Percentiles rank a stretch among this genome's conserved stretches.
Conservation (phyloP, 1,140 invertebrate genomes). For the Drosophila elegans region DNA sequence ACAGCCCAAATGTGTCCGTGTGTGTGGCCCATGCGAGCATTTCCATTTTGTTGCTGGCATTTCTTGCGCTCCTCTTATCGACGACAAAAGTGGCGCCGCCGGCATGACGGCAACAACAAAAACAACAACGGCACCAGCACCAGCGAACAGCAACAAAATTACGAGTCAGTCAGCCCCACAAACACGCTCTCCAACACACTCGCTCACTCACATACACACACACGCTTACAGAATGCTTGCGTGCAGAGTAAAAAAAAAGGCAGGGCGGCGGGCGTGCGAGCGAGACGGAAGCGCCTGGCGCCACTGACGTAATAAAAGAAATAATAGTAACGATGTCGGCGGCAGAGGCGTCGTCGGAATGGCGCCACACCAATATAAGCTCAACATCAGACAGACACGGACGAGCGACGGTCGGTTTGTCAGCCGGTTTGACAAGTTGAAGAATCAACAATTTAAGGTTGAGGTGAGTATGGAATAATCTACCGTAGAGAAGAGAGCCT, state of each 20-base stretch:
- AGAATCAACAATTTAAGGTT: slow-evolving; percentile 83
- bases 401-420: slow-evolving; percentile 70
- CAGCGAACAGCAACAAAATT: slow-evolving; percentile 35
- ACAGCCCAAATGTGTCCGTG: slow-evolving; percentile 43
- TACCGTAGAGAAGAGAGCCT: slow-evolving; percentile 26
- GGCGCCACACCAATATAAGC: slow-evolving; percentile 84
- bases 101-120: slow-evolving; percentile 70
- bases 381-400: slow-evolving; percentile 80
- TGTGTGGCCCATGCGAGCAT: slow-evolving; percentile 70
- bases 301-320: slow-evolving; percentile 85
- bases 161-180: slow-evolving; percentile 53
- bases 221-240: slow-evolving; percentile 66
- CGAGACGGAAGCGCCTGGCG: slow-evolving; percentile 76
- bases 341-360: slow-evolving; percentile 71
- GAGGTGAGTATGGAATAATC: slow-evolving; percentile 68
- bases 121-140: slow-evolving; percentile 24
- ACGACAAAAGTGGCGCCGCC: slow-evolving; percentile 78
- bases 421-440: slow-evolving; percentile 82
- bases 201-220: slow-evolving; percentile 17
- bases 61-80: slow-evolving; percentile 81
- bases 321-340: slow-evolving; percentile 84
- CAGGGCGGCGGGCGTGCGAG: slow-evolving; percentile 59
- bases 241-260: slow-evolving; percentile 56
- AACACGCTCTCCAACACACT: slow-evolving; percentile 47
- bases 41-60: slow-evolving; percentile 79